Evolutionary conservation across 1,140 invertebrate species (phyloP), one percentile per base, ranked within the genome.

Genomic region (Polyergus mexicanus): DNA sequence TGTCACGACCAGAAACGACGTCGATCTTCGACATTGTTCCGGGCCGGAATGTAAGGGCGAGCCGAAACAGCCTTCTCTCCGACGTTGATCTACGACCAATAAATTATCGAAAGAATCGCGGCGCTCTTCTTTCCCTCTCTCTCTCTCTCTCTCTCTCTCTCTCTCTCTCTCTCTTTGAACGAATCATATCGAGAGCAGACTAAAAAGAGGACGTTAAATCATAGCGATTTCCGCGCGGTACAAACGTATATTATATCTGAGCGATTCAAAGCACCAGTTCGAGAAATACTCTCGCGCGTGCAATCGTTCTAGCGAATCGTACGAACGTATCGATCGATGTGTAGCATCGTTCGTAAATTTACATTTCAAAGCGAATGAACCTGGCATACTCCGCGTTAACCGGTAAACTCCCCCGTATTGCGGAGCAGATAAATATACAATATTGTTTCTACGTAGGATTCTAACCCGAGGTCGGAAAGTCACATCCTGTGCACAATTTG

Each of bases 1-100:
- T 90, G 89, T 90, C 88, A 90, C 72, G 13, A 72, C 88, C 89
- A 90, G 88, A 88, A 90, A 90, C 83, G 71, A 71, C 83, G 88
- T 83, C 47, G 88, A 86, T 89, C 71, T 81, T 85, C 86, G 88
- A 90, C 86, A 90, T 90, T 90, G 88, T 90, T 80, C 88, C 19
- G 35, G 19, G n/a, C 41, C 54, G 32, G 32, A 25, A 54, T 54
- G 44, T 51, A 47, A 77, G 80, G 75, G 75, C 25, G 38, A 78
- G 58, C 51, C 87, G 68, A 84, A 89, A 89, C 78, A 60, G 6
- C 84, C 54, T 19, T 51, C 32, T 3, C 32, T 32, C 41, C 62
- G 84, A 83, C 88, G 69, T 74, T 86, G 85, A 89, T 87, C 78
- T 86, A 89, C 77, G 88, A 47, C 78, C 84, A 89, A 89, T 86